These are phyloP conservation scores for Tautogolabrus adspersus DNA, from an alignment of 2,113 vertebrate genomes.

Conservation along the genomic window DNA sequence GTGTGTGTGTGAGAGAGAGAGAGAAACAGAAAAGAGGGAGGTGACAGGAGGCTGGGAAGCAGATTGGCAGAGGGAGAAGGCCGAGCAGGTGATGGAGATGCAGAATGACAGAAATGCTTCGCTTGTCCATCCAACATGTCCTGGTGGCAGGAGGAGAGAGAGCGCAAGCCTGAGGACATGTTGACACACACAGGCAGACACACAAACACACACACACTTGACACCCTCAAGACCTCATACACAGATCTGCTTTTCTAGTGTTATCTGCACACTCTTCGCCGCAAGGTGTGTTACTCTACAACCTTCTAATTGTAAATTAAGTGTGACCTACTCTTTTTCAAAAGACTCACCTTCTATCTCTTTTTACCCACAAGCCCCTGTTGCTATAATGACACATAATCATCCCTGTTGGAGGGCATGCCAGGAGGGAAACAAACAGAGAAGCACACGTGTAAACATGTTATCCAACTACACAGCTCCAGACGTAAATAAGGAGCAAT, in stretches of 20 bases:
- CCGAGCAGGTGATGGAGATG: slow-evolving; percentile 69
- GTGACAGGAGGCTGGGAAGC: slow-evolving; percentile 57
- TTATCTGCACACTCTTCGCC: slow-evolving; percentile 51
- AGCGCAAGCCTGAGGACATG: slow-evolving; percentile 56
- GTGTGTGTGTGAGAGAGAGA: slow-evolving; percentile 22
- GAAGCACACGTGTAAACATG: slow-evolving; percentile 42
- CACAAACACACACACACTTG: neutral
- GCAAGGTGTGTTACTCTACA: slow-evolving; percentile 56
- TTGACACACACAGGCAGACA: slow-evolving; percentile 36
- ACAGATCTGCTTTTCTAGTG: slow-evolving; percentile 37
- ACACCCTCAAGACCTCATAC: slow-evolving; percentile 33
- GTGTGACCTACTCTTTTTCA: slow-evolving; percentile 45
- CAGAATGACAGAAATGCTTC: slow-evolving; percentile 80
- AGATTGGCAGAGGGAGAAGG: slow-evolving; percentile 69
- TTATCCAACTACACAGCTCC: slow-evolving; percentile 44
- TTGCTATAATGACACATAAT: slow-evolving; percentile 64
- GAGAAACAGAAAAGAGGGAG: slow-evolving; percentile 16
- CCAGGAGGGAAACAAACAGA: slow-evolving; percentile 27
- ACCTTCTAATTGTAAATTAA: slow-evolving; percentile 60
- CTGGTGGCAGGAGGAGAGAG: slow-evolving; percentile 61
- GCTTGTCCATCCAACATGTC: slow-evolving; percentile 73
- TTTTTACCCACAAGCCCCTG: slow-evolving; percentile 25
- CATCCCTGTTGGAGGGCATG: slow-evolving; percentile 25
- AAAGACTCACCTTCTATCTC: slow-evolving; percentile 42
- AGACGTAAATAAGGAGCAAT: slow-evolving; percentile 47